Evolutionary conservation across 2,113 vertebrate genomes (phyloP).

Genomic region (Rhinoptilus africanus): DNA sequence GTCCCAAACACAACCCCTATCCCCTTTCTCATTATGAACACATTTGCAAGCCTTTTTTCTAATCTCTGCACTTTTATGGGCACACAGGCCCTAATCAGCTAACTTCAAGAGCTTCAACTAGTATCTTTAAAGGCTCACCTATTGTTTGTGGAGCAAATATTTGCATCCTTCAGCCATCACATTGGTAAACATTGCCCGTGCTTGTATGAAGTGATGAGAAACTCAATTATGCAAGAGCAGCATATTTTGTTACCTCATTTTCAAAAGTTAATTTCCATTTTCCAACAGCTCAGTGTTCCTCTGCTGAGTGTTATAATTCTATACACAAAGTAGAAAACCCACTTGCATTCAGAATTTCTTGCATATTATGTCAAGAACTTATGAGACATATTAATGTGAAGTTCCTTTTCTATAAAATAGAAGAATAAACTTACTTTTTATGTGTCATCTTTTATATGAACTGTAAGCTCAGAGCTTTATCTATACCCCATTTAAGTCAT

Average conservation of each 20-base stretch:
- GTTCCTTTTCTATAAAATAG: background rate
- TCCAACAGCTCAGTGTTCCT: background rate
- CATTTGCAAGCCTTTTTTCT: conserved; percentile 69
- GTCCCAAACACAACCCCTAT: conserved; percentile 77
- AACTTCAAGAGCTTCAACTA: conserved; percentile 70
- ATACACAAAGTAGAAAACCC: background rate
- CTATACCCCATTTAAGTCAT: background rate
- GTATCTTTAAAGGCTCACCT: conserved; percentile 72
- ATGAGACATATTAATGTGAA: background rate
- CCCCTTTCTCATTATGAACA: conserved; percentile 77
- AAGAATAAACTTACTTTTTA: background rate
- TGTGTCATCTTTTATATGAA: background rate
- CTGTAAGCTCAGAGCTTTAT: background rate
- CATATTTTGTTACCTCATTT: background rate
- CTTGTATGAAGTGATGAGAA: conserved; percentile 21
- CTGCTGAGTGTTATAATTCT: background rate
- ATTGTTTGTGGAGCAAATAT: conserved; percentile 80
- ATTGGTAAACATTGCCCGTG: conserved; percentile 52
- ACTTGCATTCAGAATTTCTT: background rate
- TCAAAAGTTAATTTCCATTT: conserved; percentile 11
- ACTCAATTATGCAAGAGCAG: conserved; percentile 1
- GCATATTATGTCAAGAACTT: background rate
- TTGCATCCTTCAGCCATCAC: conserved; percentile 64
- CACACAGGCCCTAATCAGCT: conserved; percentile 70
- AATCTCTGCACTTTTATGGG: conserved; percentile 67